A percentile compares a stretch with the other conserved stretches of the same genome.
phyloP scores from a whole-genome alignment of 2,888 invertebrate genomes.

The Euspilapteryx auroguttella region DNA sequence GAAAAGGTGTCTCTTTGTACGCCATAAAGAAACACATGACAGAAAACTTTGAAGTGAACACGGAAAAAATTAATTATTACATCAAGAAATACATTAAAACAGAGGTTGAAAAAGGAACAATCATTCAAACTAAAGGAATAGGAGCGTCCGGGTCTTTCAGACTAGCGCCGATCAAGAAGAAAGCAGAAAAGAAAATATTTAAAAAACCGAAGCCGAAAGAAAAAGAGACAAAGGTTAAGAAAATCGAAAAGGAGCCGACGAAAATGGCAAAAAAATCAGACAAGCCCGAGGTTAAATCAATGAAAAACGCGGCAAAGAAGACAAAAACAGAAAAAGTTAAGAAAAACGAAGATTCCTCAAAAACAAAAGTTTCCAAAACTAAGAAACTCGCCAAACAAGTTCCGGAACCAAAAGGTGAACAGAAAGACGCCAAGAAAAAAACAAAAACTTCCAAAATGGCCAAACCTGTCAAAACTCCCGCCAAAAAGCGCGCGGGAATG shows the following conservation, averaged over 20 bases:
- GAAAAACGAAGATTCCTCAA: too few relatives aligned
- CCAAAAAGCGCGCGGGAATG: slow-evolving; percentile 21
- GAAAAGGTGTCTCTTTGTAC: slow-evolving; percentile 37
- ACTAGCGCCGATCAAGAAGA: slow-evolving; percentile 17
- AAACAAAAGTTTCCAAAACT: too few relatives aligned
- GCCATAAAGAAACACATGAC: slow-evolving; percentile 38
- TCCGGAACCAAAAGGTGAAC: slow-evolving; percentile 5
- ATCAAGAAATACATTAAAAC: slow-evolving; percentile 33
- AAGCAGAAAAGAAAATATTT: slow-evolving; percentile 14
- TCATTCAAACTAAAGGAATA: slow-evolving; percentile 30
- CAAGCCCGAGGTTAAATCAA: slow-evolving; percentile 2
- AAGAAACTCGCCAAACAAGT: too few relatives aligned
- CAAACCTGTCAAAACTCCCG: slow-evolving; percentile 13
- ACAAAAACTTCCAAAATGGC: slow-evolving; percentile 5
- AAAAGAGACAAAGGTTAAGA: slow-evolving; percentile 4
- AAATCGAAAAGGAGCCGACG: slow-evolving; percentile 7
- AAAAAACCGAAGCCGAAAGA: slow-evolving; percentile 9
- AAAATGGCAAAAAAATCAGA: slow-evolving; percentile 6
- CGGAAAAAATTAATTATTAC: slow-evolving; percentile 21
- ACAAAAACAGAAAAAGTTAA: slow-evolving; percentile 4
- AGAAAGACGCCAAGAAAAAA: slow-evolving; percentile 5
- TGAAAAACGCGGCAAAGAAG: slow-evolving; percentile 4
- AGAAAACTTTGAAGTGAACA: slow-evolving; percentile 24
- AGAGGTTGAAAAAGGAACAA: slow-evolving; percentile 26
- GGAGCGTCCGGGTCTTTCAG: slow-evolving; percentile 41